Conservation (phyloP, 2,113 vertebrate species). For the Turdus rufiventris region DNA sequence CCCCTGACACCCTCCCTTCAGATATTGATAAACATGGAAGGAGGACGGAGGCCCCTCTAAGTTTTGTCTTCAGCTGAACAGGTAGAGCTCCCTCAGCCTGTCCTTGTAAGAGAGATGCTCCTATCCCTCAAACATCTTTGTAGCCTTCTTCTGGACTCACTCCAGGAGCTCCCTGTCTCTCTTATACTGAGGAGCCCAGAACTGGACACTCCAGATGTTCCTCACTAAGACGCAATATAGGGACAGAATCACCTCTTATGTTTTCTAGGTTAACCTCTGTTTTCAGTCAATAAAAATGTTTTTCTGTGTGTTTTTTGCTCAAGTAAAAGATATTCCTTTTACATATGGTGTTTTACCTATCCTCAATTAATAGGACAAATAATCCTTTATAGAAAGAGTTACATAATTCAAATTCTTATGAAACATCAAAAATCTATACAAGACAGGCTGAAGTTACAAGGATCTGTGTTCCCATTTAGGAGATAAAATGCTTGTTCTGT, state of each 20-base stretch:
- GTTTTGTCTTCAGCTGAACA: background rate
- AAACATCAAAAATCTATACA: background rate
- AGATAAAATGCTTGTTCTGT: background rate
- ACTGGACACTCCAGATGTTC: background rate
- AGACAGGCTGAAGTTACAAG: background rate
- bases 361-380: background rate
- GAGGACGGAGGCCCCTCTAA: too few relatives aligned
- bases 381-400: background rate
- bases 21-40: background rate
- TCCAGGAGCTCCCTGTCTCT: background rate
- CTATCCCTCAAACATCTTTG: background rate
- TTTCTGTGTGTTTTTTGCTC: background rate
- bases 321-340: background rate
- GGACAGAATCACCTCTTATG: background rate
- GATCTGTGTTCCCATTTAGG: background rate
- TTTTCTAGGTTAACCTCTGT: background rate
- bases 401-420: background rate
- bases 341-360: background rate
- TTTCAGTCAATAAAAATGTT: background rate
- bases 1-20: background rate
- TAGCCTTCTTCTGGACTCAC: fast-evolving
- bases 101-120: background rate
- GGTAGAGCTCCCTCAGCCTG: background rate
- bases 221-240: background rate
- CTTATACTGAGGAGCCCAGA: background rate